These are phyloP conservation scores for Acanthosoma haemorrhoidale DNA, from an alignment of 2,888 invertebrate species.

Conservation along the genomic window DNA sequence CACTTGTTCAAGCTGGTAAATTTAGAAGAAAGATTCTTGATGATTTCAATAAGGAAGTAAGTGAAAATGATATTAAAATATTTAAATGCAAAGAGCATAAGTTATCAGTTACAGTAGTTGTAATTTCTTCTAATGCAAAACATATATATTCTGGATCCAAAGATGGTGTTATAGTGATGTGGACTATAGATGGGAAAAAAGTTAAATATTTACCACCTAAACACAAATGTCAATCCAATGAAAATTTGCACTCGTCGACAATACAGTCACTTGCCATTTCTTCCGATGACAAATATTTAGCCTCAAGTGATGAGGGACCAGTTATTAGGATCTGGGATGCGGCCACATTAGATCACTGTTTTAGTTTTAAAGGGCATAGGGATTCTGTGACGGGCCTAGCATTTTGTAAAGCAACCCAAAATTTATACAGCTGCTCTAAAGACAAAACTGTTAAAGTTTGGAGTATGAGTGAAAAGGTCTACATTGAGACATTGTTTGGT, in stretches of 20 bases:
- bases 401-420: conserved; percentile 79
- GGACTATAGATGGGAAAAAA: conserved; percentile 61
- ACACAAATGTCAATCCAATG: conserved; percentile 47
- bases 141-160: conserved; percentile 79
- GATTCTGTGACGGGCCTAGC: conserved; percentile 68
- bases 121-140: conserved; percentile 66
- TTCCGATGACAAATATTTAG: conserved; percentile 47
- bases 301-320: conserved; percentile 60
- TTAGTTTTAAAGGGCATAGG: conserved; percentile 76
- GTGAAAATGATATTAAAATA: conserved; percentile 46
- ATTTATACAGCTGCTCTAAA: conserved; percentile 59
- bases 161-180: conserved; percentile 82
- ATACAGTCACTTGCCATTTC: conserved; percentile 41
- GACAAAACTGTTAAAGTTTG: conserved; percentile 86
- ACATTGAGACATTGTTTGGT: conserved; percentile 91
- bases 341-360: conserved; percentile 64
- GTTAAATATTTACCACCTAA: conserved; percentile 46
- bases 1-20: conserved; percentile 78
- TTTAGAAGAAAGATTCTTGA: conserved; percentile 70
- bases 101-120: conserved; percentile 72
- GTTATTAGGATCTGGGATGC: conserved; percentile 82
- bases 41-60: conserved; percentile 44
- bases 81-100: conserved; percentile 74
- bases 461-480: conserved; percentile 93
- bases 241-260: conserved; percentile 42